These are phyloP conservation scores for Tichodroma muraria DNA, from an alignment of 2,113 vertebrate genomes.

Conservation along the genomic window DNA sequence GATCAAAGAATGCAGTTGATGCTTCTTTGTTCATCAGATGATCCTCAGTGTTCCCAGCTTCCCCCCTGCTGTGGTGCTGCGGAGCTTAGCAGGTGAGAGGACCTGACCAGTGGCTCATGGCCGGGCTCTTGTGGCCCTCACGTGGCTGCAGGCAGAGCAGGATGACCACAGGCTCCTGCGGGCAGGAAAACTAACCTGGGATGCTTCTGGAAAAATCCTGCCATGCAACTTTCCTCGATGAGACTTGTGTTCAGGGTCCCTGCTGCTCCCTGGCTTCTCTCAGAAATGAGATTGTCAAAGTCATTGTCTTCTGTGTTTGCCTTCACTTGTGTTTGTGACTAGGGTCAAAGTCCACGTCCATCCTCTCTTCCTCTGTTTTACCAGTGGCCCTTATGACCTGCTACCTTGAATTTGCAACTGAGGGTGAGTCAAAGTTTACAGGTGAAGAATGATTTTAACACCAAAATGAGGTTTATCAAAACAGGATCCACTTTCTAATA, in stretches of 20 bases:
- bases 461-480: neutral
- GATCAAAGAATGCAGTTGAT: neutral
- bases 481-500: neutral
- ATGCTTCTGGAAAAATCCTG: neutral
- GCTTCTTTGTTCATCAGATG: neutral
- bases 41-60: neutral
- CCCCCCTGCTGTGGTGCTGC: neutral
- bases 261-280: neutral
- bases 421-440: neutral
- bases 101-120: neutral
- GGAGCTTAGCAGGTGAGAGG: neutral
- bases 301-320: neutral
- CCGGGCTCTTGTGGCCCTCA: neutral
- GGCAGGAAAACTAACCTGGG: neutral
- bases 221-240: rapidly evolving
- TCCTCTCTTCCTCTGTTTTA: neutral
- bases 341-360: neutral
- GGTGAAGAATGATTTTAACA: neutral
- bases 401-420: neutral
- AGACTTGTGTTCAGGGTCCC: neutral
- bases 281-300: neutral
- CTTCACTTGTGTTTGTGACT: neutral
- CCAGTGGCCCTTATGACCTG: neutral
- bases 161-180: neutral
- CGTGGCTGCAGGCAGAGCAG: neutral